Base-by-base conservation (phyloP, 2,888 invertebrate genomes). In the Ophraella communa region DNA sequence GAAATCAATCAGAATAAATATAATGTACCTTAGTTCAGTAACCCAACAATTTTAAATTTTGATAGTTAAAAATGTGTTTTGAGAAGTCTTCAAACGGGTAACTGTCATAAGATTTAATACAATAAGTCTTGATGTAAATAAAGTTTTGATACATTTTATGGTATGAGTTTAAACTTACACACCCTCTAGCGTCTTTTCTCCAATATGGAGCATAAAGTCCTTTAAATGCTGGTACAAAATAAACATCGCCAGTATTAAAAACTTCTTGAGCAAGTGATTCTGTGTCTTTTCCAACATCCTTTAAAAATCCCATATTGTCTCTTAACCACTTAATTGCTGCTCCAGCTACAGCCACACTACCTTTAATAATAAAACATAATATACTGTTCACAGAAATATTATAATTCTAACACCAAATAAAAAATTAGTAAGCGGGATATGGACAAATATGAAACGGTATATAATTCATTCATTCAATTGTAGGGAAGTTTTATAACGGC, bases 201-300 rank as follows among this genome's bases (percentile, higher is more conserved):
- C 98, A 99, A 79, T 98, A 96, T 0, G 99, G 99, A 58, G 98
- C 98, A 82, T 95, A 98, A 0, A 99, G 84, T 0, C 98, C 99
- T 49, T 93, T 94, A 81, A 99, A 98, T 0, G 98, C 98, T 0
- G 98, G 98, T 23, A 99, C 98, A 81, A 99, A 98, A 82, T 97
- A 98, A 11, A 98, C 96, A 75, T 97, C 98, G 0, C 94, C 94
- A 0, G 96, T 95, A 47, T 92, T 91, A 74, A 91, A 89, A 33
- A 98, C 98, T 69, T 81, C 81, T 70, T 80, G 77, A 1, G 83
- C 83, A 44, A 83, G 73, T 2, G 80, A 84, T 72, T 91, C 90
- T 0, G 90, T 88, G 57, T 90, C 90, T 57, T 89, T 87, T 0
- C 86, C 85, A 0, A 92, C 89, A 71, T 91, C 88, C 33, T 90